Percentiles rank a stretch among this genome's conserved stretches.
These are phyloP conservation scores for Myripristis jacobus DNA, from an alignment of 2,797 vertebrate genomes.

Conservation along the genomic window DNA sequence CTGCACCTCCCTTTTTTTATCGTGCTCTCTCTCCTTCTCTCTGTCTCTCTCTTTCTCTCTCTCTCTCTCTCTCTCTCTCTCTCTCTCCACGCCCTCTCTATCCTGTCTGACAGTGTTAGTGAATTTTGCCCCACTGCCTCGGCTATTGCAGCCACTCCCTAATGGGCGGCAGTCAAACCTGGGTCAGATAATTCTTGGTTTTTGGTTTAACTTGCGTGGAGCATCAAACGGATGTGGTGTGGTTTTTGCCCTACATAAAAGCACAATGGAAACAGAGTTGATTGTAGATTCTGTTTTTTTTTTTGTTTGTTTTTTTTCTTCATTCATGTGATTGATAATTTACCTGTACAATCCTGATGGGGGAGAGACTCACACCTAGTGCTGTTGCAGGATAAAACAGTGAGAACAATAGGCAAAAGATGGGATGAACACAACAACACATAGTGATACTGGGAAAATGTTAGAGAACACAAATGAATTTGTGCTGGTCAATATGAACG, in stretches of 20 bases:
- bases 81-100: slow-evolving; percentile 6
- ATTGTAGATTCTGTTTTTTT: not conserved
- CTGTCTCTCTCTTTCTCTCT: not conserved
- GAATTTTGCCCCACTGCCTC: slow-evolving; percentile 55
- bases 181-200: not conserved
- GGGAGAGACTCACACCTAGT: no score
- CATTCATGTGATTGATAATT: no score
- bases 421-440: no score
- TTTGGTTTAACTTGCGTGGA: slow-evolving; percentile 8
- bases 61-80: not conserved
- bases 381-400: no score
- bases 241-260: no score
- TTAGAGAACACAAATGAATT: no score
- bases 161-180: not conserved
- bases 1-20: slow-evolving; percentile 17
- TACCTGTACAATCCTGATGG: no score
- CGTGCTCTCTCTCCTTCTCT: not conserved
- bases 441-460: no score
- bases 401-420: no score
- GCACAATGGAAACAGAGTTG: not conserved
- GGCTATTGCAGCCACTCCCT: not conserved
- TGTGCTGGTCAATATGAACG: no score
- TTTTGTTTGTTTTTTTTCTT: no score
- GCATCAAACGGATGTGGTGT: not conserved
- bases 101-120: slow-evolving; percentile 34